Evolutionary conservation across 1,140 invertebrate genomes (phyloP), one percentile per base, ranked within the genome.

Genomic region (Musca domestica): DNA sequence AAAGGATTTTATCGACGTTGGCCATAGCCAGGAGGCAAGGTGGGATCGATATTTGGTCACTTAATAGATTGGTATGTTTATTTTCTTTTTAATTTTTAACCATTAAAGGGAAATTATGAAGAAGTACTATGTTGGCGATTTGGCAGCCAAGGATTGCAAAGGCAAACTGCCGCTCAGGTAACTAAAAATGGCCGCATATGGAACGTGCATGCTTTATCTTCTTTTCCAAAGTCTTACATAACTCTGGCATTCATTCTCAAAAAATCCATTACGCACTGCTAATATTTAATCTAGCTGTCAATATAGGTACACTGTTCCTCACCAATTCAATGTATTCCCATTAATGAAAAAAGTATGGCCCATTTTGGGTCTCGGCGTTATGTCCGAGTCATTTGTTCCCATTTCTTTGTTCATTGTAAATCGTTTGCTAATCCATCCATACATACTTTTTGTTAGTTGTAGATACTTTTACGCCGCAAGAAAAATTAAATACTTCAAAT

Each of bases 81-180:
- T 49, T 51, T 14, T 10, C 72, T 52, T 54, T 70, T 30, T 64
- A 68, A 68, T 70, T 83, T 83, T 66, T n/a, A n/a, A n/a, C n/a
- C n/a, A n/a, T n/a, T n/a, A n/a, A n/a, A 88, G 95, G 72, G 88
- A 94, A 75, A 85, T 98, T 82, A 90, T 98, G 89, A 88, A 88
- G 71, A 89, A 94, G 71, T 98, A 90, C 78, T 89, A 90, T 81
- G 89, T 99, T 74, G 96, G 96, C 70, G 89, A 93, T 64, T 66
- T 86, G 67, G 81, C 81, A 3, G 72, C 77, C 9, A 75, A 67
- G 71, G 83, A 83, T 73, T 73, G 70, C 19, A 70, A 67, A 27
- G 56, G 70, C 30, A 72, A 72, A 66, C 65, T 72, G 10, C 71
- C 72, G 54, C 66, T 78, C 69, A 76, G 71, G 74, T 78, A 69